Conservation (phyloP, 2,113 vertebrate genomes). For the Noturus placidus region DNA sequence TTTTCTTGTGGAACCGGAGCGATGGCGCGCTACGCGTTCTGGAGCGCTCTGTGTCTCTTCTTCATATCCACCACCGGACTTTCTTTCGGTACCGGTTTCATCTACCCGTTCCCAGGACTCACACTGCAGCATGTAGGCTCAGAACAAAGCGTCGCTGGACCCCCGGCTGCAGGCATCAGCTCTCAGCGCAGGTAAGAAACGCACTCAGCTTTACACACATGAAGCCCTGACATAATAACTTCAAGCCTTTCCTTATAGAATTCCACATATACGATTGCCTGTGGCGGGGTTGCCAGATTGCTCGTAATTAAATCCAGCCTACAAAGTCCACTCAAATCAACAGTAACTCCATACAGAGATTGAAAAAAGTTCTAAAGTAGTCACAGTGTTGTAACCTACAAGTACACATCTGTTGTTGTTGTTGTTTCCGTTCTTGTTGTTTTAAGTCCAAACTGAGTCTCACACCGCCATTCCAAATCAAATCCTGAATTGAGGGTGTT, state of each 20-base stretch:
- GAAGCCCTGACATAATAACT: neutral
- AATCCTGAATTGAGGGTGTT: neutral
- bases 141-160: constrained; percentile 61
- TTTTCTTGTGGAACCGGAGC: neutral
- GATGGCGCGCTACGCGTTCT: constrained; percentile 52
- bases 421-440: neutral
- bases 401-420: neutral
- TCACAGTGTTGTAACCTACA: neutral
- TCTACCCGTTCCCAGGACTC: constrained; percentile 70
- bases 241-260: neutral
- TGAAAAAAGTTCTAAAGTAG: neutral
- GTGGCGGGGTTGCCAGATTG: neutral
- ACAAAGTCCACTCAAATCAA: neutral
- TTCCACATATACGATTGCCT: neutral
- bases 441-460: neutral
- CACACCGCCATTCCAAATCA: neutral
- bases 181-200: constrained; percentile 65
- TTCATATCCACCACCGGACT: constrained; percentile 55
- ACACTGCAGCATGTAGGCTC: constrained; percentile 64
- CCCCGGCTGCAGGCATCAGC: constrained; percentile 58
- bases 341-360: neutral
- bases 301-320: neutral
- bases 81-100: constrained; percentile 66
- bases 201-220: neutral
- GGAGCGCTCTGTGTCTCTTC: constrained; percentile 60